These are phyloP conservation scores for Gryllus longicercus DNA, from an alignment of 2,888 invertebrate species.

Conservation along the genomic window DNA sequence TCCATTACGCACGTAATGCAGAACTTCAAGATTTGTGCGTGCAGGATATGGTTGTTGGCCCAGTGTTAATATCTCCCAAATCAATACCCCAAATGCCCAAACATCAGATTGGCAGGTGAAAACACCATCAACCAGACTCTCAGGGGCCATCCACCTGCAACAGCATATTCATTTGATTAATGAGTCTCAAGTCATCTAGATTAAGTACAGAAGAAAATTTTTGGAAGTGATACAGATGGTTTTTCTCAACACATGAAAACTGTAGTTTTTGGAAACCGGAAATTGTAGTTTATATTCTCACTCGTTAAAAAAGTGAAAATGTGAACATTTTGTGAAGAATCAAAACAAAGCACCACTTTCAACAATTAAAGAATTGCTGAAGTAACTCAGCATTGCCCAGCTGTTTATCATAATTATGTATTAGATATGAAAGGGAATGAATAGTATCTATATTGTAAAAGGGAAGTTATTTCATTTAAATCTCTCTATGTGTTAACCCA, in stretches of 20 bases:
- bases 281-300: not conserved
- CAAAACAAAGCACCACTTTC: too few relatives aligned
- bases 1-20: constrained; percentile 83
- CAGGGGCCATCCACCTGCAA: constrained; percentile 90
- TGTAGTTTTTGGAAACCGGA: not conserved
- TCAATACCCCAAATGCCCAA: constrained; percentile 89
- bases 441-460: too few relatives aligned
- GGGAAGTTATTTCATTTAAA: too few relatives aligned
- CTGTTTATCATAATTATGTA: too few relatives aligned
- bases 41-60: constrained; percentile 97
- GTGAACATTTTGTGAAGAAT: too few relatives aligned
- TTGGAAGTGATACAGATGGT: too few relatives aligned
- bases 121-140: constrained; percentile 91
- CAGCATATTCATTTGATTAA: not conserved
- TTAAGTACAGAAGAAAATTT: not conserved
- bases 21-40: constrained; percentile 85
- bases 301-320: too few relatives aligned
- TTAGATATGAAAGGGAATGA: too few relatives aligned
- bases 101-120: constrained; percentile 97
- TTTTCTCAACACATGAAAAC: not conserved
- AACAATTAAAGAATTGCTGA: too few relatives aligned
- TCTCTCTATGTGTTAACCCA: too few relatives aligned
- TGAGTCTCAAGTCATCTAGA: not conserved
- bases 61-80: constrained; percentile 96
- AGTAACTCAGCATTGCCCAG: too few relatives aligned